Base-by-base conservation (phyloP, 2,888 invertebrate species). In the Tetragnatha montana region DNA sequence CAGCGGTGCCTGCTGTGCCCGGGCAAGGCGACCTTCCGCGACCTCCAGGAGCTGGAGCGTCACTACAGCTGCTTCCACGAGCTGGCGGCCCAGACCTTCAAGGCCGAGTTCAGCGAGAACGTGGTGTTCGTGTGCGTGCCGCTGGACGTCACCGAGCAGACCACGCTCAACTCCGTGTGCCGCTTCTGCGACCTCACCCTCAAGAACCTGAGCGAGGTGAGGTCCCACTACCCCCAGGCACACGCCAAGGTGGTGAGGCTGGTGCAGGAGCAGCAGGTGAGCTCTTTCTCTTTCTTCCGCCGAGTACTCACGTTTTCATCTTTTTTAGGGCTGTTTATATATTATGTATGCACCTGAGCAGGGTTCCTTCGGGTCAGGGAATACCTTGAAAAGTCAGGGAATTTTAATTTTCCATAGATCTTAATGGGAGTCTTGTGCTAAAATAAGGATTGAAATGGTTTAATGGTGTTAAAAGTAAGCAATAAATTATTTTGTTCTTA, bases 101-200 rank as follows among this genome's bases (percentile, higher is more conserved):
- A 91, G 79, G 92, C 92, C 6, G 91, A 92, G 74, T 92, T 92
- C 78, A 91, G 91, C 49, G 92, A 92, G 71, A 91, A 91, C 35
- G 91, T 92, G 10, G 92, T 92, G 0, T 92, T 92, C 80, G 91
- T 92, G 51, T 92, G 92, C 87, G 86, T 92, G 6, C 92, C 92
- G 6, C 84, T 86, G 14, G 91, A 91, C 75, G 91, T 91, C 4
- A 89, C 90, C 7, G 91, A 91, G 82, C 82, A 89, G 35, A 91
- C 91, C 0, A 88, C 90, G 35, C 81, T 92, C n/a, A 92, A 92
- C 75, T 91, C 92, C 8, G 88, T 91, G 12, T 92, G 92, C 76
- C 91, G 92, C 87, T 92, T 92, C 79, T 92, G 92, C 81, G 92
- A 92, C 12, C 82, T 91, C 7, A 91, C 90, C 22, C 82, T 92